Conservation (phyloP, 2,797 vertebrate genomes). For the Lateolabrax maculatus region DNA sequence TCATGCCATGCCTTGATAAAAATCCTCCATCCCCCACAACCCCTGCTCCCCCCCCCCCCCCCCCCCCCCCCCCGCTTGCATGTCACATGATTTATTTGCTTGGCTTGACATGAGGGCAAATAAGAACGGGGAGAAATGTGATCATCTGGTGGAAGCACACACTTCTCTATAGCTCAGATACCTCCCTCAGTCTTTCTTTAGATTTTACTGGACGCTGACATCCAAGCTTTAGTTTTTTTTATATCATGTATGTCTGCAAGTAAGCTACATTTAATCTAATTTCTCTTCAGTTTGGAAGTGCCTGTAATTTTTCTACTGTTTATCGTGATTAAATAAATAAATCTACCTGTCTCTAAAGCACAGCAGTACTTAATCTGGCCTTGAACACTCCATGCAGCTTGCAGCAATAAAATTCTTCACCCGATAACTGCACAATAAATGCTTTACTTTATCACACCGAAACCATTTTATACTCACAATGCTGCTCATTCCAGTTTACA, state of each 20-base stretch:
- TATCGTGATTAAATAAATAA: not conserved
- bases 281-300: not conserved
- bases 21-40: not conserved
- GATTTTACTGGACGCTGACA: conserved; percentile 1
- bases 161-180: not conserved
- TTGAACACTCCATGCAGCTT: not conserved
- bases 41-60: too few species aligned
- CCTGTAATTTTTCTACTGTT: not conserved
- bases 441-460: not conserved
- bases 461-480: not conserved
- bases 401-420: conserved; percentile 6
- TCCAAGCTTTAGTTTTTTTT: not conserved
- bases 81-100: conserved; percentile 56
- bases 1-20: conserved; percentile 7
- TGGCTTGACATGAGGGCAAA: conserved; percentile 12
- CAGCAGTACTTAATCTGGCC: not conserved
- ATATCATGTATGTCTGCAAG: not conserved
- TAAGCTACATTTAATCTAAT: not conserved
- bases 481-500: conserved; percentile 11
- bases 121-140: conserved; percentile 47
- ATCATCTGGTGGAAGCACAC: conserved; percentile 33
- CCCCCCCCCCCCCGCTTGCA: not conserved
- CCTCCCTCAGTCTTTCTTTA: conserved; percentile 21
- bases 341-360: not conserved
- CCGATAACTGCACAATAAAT: not conserved